These are phyloP conservation scores for Geodia barretti DNA, from an alignment of 37 sponge, comb jelly and placozoan genomes.

Conservation along the genomic window DNA sequence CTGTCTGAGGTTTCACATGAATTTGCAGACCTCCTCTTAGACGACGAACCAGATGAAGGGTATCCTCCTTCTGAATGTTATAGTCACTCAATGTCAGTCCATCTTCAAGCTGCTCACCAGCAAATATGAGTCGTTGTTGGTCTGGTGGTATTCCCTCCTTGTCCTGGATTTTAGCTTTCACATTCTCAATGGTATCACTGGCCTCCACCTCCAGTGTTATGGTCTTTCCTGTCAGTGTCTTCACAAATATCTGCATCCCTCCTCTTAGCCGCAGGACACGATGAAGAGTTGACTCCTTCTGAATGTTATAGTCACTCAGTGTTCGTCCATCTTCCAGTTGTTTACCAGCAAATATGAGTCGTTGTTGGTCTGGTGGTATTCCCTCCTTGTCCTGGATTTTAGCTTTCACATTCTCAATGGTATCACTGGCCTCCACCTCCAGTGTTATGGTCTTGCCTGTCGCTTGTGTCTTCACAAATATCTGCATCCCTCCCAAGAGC, in stretches of 20 bases:
- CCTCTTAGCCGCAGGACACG: constrained; percentile 63
- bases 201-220: constrained; percentile 80
- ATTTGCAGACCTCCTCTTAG: no score
- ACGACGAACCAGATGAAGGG: constrained; percentile 70
- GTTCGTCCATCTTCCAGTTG: constrained; percentile 93
- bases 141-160: constrained; percentile 75
- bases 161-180: constrained; percentile 75
- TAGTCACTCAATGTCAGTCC: constrained; percentile 77
- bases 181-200: constrained; percentile 67
- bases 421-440: constrained; percentile 79
- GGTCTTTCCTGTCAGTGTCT: constrained; percentile 78
- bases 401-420: no score
- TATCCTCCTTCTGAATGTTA: constrained; percentile 83
- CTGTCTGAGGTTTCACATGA: no score
- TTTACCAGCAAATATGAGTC: constrained; percentile 73
- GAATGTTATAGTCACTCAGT: constrained; percentile 95
- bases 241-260: constrained; percentile 80
- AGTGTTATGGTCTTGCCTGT: constrained; percentile 85
- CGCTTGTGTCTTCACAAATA: constrained; percentile 77
- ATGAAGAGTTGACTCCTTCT: constrained; percentile 90
- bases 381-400: constrained; percentile 88
- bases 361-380: constrained; percentile 84
- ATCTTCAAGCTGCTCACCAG: constrained; percentile 77
- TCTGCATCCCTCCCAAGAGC: constrained; percentile 78
- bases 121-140: constrained; percentile 73